Conservation (phyloP, 2,113 vertebrate species). For the Rhea americana region DNA sequence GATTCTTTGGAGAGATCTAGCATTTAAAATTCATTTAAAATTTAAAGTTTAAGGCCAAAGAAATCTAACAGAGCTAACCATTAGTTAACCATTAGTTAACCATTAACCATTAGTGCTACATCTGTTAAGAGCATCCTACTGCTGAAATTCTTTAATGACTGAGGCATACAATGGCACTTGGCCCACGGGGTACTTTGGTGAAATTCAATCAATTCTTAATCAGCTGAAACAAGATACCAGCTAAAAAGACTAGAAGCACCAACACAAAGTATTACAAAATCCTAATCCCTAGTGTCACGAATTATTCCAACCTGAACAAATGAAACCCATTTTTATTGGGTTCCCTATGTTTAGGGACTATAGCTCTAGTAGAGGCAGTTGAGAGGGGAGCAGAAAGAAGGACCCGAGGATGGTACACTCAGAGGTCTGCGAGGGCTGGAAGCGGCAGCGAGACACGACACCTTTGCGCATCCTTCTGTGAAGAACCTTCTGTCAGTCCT, state of each 20-base stretch:
- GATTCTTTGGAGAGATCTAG: neutral
- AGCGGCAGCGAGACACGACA: neutral
- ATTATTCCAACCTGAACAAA: neutral
- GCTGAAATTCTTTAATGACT: neutral
- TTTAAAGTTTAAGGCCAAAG: neutral
- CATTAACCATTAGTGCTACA: neutral
- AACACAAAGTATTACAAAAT: neutral
- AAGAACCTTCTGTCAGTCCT: neutral
- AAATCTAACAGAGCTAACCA: neutral
- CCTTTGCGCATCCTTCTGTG: neutral
- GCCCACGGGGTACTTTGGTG: accelerated
- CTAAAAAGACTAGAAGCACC: neutral
- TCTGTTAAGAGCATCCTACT: neutral
- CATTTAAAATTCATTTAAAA: neutral
- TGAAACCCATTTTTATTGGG: neutral
- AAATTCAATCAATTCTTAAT: neutral
- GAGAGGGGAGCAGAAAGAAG: neutral
- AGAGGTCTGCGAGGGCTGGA: neutral
- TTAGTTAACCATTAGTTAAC: neutral
- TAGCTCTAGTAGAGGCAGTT: neutral
- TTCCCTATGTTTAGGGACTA: neutral
- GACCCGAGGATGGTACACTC: neutral
- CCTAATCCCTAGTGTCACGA: neutral
- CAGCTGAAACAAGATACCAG: neutral
- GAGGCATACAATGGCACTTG: accelerated